phyloP scores from a whole-genome alignment of 37 sponge, comb jelly and placozoan genomes.

The Lycopodina hypogea region DNA sequence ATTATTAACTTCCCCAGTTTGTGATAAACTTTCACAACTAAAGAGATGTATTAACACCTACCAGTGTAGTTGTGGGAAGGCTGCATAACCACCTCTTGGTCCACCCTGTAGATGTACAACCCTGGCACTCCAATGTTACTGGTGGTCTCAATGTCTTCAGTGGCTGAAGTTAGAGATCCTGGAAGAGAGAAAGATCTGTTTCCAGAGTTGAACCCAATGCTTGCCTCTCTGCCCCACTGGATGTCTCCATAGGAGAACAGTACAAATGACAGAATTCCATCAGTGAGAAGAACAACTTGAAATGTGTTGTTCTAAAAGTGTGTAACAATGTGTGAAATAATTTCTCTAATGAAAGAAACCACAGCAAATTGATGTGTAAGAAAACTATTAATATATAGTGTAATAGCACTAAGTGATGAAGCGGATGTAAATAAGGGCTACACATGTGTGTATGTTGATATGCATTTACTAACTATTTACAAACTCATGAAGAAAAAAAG shows the following conservation, averaged over 20 bases:
- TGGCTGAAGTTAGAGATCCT: slow-evolving; percentile 12
- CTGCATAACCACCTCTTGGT: background rate
- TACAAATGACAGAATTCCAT: slow-evolving; percentile 17
- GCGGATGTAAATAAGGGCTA: too few relatives aligned
- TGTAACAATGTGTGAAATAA: too few relatives aligned
- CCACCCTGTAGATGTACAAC: slow-evolving; percentile 14
- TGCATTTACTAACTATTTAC: background rate
- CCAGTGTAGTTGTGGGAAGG: too few relatives aligned
- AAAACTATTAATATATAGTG: too few relatives aligned
- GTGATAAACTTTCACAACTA: too few relatives aligned
- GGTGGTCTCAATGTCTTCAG: slow-evolving; percentile 18
- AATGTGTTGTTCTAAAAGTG: slow-evolving; percentile 20
- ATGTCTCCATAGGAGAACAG: slow-evolving; percentile 24
- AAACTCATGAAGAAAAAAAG: background rate
- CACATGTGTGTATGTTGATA: background rate
- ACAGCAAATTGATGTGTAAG: too few relatives aligned
- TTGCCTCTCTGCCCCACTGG: slow-evolving; percentile 11
- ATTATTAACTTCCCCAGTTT: too few relatives aligned
- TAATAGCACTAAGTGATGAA: too few relatives aligned
- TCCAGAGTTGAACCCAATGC: slow-evolving; percentile 23
- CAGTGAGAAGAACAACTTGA: slow-evolving; percentile 18
- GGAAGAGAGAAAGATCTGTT: slow-evolving; percentile 22
- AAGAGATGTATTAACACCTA: too few relatives aligned
- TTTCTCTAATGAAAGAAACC: too few relatives aligned
- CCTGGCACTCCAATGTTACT: slow-evolving; percentile 20